Evolutionary conservation across 2,888 invertebrate genomes (phyloP).

Genomic region (Meteorus colon): DNA sequence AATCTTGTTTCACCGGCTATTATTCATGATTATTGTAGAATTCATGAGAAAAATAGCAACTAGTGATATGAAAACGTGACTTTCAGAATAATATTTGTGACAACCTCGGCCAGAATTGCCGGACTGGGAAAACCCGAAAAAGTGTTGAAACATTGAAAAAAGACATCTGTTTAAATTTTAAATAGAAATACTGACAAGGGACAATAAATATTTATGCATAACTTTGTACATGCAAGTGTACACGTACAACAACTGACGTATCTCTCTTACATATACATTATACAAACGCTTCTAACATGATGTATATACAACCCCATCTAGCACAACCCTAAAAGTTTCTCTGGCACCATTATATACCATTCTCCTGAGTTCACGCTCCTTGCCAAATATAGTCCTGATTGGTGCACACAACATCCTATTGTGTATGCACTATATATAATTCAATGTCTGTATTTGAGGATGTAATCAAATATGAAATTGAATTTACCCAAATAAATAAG

Average conservation of each 20-base stretch:
- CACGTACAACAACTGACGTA: neutral
- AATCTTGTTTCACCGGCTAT: too few species aligned
- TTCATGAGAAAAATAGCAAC: too few species aligned
- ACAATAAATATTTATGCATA: too few species aligned
- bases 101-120: too few species aligned
- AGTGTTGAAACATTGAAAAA: too few species aligned
- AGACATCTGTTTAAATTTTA: too few species aligned
- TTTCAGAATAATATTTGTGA: too few species aligned
- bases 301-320: neutral
- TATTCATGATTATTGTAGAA: too few species aligned
- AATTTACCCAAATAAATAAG: constrained; percentile 2
- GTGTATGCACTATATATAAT: neutral
- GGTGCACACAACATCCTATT: neutral
- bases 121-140: too few species aligned
- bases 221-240: neutral
- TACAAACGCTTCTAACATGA: neutral
- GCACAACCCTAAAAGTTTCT: neutral
- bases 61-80: too few species aligned
- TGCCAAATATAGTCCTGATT: constrained; percentile 4
- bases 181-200: too few species aligned
- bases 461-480: neutral
- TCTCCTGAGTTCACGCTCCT: neutral
- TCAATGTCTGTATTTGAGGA: neutral
- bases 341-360: neutral
- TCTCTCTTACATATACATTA: neutral